Conservation (phyloP, 64 coral and sea anemone genomes). For the Montipora foliosa region DNA sequence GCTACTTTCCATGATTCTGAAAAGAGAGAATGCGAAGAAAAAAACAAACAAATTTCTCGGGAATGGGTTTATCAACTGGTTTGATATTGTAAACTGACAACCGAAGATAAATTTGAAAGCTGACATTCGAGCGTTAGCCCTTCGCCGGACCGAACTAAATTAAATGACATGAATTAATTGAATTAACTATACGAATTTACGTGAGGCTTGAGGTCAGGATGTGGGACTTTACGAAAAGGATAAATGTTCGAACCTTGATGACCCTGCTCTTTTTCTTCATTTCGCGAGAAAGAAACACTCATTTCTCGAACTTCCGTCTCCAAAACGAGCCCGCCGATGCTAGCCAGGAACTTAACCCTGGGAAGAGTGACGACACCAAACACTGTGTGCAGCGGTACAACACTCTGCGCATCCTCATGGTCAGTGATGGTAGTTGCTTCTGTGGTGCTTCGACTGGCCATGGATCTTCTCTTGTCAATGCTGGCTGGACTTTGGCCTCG, state of each 20-base stretch:
- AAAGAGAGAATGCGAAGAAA: no score
- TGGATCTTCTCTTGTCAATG: conserved; percentile 51
- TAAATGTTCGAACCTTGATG: conserved; percentile 39
- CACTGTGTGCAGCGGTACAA: conserved; percentile 70
- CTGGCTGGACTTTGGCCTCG: not conserved
- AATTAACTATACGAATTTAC: no score
- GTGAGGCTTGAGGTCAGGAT: no score
- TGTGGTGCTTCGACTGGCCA: conserved; percentile 59
- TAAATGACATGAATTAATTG: no score
- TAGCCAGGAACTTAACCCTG: conserved; percentile 79
- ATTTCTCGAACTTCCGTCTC: conserved; percentile 94
- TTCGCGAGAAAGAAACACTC: conserved; percentile 66
- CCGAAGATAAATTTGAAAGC: no score
- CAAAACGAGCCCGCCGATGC: conserved; percentile 85
- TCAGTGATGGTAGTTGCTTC: conserved; percentile 53
- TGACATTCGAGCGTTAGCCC: no score
- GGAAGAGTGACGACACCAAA: conserved; percentile 86
- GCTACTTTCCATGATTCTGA: no score
- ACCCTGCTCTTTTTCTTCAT: conserved; percentile 66
- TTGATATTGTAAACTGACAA: no score
- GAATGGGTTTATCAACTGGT: no score
- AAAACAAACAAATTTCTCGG: no score
- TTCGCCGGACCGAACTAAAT: no score
- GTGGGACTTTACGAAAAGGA: not conserved
- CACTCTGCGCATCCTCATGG: conserved; percentile 59